Evolutionary conservation across 1,140 invertebrate genomes (phyloP).

Genomic region (Patella vulgata): DNA sequence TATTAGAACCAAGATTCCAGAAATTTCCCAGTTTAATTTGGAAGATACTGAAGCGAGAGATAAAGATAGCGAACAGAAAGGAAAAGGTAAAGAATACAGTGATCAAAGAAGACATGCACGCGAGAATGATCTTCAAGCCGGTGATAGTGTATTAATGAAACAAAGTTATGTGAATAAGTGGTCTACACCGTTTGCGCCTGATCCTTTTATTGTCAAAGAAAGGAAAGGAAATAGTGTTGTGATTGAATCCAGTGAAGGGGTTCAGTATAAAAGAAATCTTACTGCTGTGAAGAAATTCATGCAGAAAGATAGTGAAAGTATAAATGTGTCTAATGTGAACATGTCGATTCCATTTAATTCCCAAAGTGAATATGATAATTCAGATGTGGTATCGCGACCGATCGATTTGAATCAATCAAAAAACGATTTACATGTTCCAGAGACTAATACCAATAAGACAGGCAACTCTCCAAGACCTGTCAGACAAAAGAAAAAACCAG

Average conservation of each 20-base stretch:
- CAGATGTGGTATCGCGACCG: too few species aligned
- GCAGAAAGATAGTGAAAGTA: not conserved
- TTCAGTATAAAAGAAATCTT: slow-evolving; percentile 18
- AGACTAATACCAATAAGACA: too few species aligned
- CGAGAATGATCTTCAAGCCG: slow-evolving; percentile 13
- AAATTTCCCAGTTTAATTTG: not conserved
- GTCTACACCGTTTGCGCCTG: slow-evolving; percentile 18
- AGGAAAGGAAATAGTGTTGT: slow-evolving; percentile 26
- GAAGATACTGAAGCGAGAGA: slow-evolving; percentile 19
- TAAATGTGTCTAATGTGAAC: not conserved
- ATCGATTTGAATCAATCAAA: too few species aligned
- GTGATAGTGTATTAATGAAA: slow-evolving; percentile 29
- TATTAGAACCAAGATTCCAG: slow-evolving; percentile 19
- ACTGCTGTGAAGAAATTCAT: slow-evolving; percentile 18
- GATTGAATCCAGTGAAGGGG: slow-evolving; percentile 12
- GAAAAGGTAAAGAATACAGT: slow-evolving; percentile 25
- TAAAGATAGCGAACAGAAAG: slow-evolving; percentile 19
- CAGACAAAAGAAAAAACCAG: too few species aligned
- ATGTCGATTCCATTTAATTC: too few species aligned
- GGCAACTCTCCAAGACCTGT: too few species aligned
- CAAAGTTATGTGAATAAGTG: slow-evolving; percentile 24
- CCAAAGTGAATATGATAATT: too few species aligned
- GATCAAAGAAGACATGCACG: slow-evolving; percentile 17
- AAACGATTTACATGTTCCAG: too few species aligned
- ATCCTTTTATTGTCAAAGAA: slow-evolving; percentile 16